phyloP scores from a whole-genome alignment of 2,113 vertebrate genomes.

The Piprites chloris region DNA sequence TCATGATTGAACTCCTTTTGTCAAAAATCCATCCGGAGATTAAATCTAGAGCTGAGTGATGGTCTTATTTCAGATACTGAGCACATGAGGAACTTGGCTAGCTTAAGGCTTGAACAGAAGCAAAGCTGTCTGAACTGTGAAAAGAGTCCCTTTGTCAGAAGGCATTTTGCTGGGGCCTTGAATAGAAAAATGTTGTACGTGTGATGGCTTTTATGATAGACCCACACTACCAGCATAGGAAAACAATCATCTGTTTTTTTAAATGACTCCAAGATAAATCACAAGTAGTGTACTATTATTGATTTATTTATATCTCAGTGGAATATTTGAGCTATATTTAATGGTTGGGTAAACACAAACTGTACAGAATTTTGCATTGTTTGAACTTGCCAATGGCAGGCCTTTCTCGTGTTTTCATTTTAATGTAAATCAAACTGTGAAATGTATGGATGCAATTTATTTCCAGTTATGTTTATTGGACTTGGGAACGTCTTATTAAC shows the following conservation, averaged over 20 bases:
- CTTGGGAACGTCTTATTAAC: constrained; percentile 56
- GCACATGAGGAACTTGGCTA: constrained; percentile 16
- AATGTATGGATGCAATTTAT: constrained; percentile 63
- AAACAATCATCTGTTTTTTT: constrained; percentile 12
- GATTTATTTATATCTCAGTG: constrained; percentile 60
- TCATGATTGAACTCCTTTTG: not conserved
- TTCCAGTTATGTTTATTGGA: constrained; percentile 63
- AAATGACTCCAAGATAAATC: constrained; percentile 25
- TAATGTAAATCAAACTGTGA: constrained; percentile 66
- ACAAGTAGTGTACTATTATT: constrained; percentile 14
- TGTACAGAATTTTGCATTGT: constrained; percentile 40
- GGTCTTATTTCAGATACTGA: not conserved
- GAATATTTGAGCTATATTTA: constrained; percentile 54
- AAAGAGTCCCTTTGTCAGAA: constrained; percentile 13
- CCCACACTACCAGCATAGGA: not conserved
- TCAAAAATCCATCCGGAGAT: not conserved
- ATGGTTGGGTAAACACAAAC: constrained; percentile 28
- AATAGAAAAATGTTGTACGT: not conserved
- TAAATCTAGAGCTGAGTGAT: constrained; percentile 5
- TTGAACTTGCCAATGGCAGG: constrained; percentile 49
- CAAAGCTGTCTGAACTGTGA: not conserved
- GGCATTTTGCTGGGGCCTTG: constrained; percentile 10
- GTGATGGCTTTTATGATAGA: constrained; percentile 4
- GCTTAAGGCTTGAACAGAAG: constrained; percentile 22
- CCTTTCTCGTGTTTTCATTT: constrained; percentile 40